Percentiles rank a stretch among this genome's conserved stretches.
phyloP scores from a whole-genome alignment of 2,113 vertebrate species.

The Penelope pileata region DNA sequence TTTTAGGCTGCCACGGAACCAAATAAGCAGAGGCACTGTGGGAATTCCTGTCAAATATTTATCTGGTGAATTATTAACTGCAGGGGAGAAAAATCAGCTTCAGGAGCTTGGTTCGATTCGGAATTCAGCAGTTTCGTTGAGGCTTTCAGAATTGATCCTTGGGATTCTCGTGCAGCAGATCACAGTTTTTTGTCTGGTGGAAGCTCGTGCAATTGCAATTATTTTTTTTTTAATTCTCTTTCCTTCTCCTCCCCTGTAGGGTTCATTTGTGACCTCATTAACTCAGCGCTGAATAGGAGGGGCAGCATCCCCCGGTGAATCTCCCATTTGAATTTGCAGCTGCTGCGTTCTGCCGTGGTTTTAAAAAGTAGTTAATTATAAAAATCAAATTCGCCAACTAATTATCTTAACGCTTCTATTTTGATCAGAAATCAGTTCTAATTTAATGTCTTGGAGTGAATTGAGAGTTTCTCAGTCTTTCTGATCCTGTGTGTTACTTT shows the following conservation, averaged over 20 bases:
- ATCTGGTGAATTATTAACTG: slow-evolving; percentile 35
- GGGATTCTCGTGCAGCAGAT: accelerated
- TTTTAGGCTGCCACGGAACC: background rate
- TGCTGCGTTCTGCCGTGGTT: background rate
- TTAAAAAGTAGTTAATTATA: background rate
- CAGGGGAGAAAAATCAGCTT: background rate
- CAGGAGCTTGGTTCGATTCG: background rate
- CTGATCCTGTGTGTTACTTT: background rate
- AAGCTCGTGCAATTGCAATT: background rate
- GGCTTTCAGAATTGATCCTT: background rate
- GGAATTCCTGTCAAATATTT: slow-evolving; percentile 20
- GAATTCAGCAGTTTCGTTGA: background rate
- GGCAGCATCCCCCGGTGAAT: background rate
- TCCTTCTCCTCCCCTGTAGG: background rate
- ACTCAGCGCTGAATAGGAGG: background rate
- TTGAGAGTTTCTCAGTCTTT: background rate
- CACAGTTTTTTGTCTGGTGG: background rate
- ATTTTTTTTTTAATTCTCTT: background rate
- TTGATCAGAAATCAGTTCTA: background rate
- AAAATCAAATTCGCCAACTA: background rate
- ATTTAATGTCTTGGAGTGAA: background rate
- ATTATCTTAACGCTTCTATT: background rate
- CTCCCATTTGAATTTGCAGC: slow-evolving; percentile 9
- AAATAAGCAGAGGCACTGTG: background rate
- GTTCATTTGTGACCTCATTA: slow-evolving; percentile 52